These are phyloP conservation scores for Drosophila setosimentum DNA, from an alignment of 2,888 invertebrate species.

Conservation along the genomic window DNA sequence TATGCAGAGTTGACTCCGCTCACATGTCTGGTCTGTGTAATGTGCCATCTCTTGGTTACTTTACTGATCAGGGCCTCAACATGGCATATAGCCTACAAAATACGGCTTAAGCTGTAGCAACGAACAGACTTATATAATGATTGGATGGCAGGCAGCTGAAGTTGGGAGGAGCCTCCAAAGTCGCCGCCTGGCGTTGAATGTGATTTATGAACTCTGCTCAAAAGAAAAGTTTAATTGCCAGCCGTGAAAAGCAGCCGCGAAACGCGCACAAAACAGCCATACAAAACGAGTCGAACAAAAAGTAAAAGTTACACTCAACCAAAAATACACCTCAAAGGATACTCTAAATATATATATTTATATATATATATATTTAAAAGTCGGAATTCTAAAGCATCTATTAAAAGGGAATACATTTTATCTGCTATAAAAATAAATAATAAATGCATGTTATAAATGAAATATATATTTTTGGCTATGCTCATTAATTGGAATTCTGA, in stretches of 20 bases:
- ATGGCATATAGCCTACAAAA: slow-evolving; percentile 39
- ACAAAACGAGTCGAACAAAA: slow-evolving; percentile 44
- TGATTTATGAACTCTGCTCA: slow-evolving; percentile 77
- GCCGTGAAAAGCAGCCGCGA: slow-evolving; percentile 73
- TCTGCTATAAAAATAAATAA: background rate
- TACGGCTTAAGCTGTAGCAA: slow-evolving; percentile 56
- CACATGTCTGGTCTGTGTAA: slow-evolving; percentile 43
- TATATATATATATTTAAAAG: background rate
- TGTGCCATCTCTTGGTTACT: slow-evolving; percentile 54
- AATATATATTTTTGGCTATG: background rate
- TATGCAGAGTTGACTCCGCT: slow-evolving; percentile 26
- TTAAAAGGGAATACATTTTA: background rate
- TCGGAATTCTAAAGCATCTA: background rate
- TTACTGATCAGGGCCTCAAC: slow-evolving; percentile 50
- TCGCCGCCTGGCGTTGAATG: slow-evolving; percentile 72
- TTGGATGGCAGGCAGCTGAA: background rate
- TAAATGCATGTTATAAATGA: background rate
- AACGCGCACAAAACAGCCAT: slow-evolving; percentile 47
- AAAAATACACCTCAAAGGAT: slow-evolving; percentile 10
- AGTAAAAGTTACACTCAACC: slow-evolving; percentile 13
- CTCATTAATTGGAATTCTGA: background rate
- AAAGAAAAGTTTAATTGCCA: slow-evolving; percentile 82
- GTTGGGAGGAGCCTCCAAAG: slow-evolving; percentile 7
- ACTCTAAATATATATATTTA: slow-evolving; percentile 6
- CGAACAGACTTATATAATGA: slow-evolving; percentile 25